Conservation (phyloP, 2,113 vertebrate genomes). For the Laticauda laticaudata region DNA sequence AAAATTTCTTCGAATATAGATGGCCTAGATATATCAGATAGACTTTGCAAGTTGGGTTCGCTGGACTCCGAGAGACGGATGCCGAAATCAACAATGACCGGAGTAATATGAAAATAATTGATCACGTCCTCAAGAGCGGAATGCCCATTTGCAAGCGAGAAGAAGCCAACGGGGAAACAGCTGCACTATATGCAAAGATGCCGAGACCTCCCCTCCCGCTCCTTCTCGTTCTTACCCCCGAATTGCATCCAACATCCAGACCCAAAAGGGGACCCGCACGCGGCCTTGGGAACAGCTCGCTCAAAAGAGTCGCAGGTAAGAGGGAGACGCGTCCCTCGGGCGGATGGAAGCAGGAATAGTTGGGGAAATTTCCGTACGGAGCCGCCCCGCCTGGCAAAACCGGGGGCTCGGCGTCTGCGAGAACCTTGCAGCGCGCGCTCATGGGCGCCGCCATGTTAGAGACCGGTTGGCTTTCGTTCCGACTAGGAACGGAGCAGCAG, state of each 20-base stretch:
- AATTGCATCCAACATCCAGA: slow-evolving; percentile 93
- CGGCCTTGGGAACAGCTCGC: slow-evolving; percentile 64
- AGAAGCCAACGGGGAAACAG: not conserved
- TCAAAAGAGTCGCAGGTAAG: slow-evolving; percentile 76
- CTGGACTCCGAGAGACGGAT: not conserved
- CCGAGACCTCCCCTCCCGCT: not conserved
- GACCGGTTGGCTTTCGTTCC: rapidly evolving
- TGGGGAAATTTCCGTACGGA: slow-evolving; percentile 87
- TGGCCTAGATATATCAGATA: not conserved
- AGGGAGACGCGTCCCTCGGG: slow-evolving; percentile 83
- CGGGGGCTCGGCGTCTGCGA: rapidly evolving
- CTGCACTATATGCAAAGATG: no score
- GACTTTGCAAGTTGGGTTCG: not conserved
- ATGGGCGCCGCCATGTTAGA: slow-evolving; percentile 59
- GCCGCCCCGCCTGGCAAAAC: slow-evolving; percentile 80
- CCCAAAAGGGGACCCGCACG: slow-evolving; percentile 67
- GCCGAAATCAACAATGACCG: not conserved
- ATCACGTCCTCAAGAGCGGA: not conserved
- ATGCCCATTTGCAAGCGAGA: not conserved
- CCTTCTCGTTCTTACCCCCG: slow-evolving; percentile 77
- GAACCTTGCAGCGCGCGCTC: rapidly evolving
- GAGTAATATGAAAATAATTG: not conserved
- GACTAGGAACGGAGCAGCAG: not conserved
- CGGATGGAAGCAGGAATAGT: slow-evolving; percentile 89
- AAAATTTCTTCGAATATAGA: not conserved